Evolutionary conservation across 2,888 invertebrate genomes (phyloP).

Genomic region (Hirtodrosophila confusa): DNA sequence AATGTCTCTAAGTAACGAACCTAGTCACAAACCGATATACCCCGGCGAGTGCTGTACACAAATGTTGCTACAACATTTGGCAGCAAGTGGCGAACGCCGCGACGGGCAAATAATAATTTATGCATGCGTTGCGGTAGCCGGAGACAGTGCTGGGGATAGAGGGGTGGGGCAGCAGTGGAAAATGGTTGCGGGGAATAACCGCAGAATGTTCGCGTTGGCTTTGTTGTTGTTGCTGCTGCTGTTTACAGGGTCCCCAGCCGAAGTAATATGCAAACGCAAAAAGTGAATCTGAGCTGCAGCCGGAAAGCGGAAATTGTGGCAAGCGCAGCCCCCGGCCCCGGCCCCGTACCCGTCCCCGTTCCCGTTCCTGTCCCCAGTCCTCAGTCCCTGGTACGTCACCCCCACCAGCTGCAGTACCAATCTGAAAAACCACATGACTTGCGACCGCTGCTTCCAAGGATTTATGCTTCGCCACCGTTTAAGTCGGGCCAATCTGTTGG

Average conservation of each 20-base stretch:
- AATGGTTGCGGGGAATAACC: conserved; percentile 59
- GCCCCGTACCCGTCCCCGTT: no score
- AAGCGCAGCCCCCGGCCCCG: conserved; percentile 36
- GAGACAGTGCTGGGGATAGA: conserved; percentile 22
- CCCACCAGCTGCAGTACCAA: conserved; percentile 9
- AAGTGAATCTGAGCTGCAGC: conserved; percentile 76
- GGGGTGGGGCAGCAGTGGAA: conserved; percentile 9
- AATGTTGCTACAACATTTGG: conserved; percentile 68
- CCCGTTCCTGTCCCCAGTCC: no score
- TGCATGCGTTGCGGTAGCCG: conserved; percentile 74
- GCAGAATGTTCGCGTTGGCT: conserved; percentile 65
- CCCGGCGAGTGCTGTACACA: background rate
- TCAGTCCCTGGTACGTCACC: conserved; percentile 3
- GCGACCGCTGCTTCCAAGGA: conserved; percentile 62
- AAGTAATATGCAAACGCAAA: conserved; percentile 50
- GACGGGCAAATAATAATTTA: conserved; percentile 74
- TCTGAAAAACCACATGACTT: conserved; percentile 60
- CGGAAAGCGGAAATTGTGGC: conserved; percentile 79
- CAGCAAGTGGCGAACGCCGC: conserved; percentile 70
- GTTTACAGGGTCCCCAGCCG: conserved; percentile 41
- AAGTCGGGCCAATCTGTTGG: conserved; percentile 68
- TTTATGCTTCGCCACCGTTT: conserved; percentile 67
- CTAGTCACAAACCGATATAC: conserved; percentile 16
- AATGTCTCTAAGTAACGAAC: background rate
- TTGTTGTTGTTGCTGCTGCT: conserved; percentile 40